These are phyloP conservation scores for Platygyra sinensis DNA, from an alignment of 64 coral and sea anemone species.

Conservation along the genomic window DNA sequence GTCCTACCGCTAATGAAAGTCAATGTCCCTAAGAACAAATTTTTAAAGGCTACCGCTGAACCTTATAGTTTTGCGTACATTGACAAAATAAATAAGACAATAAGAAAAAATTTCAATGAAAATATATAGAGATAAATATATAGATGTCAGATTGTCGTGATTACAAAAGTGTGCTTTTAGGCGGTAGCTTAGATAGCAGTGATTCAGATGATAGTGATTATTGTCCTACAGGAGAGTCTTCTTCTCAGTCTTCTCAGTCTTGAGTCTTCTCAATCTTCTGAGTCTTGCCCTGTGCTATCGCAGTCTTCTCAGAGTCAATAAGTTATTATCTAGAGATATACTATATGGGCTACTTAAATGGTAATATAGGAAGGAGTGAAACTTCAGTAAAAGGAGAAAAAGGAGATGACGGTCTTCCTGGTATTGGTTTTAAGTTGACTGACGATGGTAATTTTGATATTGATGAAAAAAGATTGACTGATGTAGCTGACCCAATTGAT, in stretches of 20 bases:
- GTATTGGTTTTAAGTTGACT: neutral
- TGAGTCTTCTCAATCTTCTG: no score
- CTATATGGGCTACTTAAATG: no score
- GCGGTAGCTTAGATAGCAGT: no score
- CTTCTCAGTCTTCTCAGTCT: neutral
- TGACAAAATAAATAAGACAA: conserved; percentile 9
- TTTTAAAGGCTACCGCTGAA: neutral
- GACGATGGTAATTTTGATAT: neutral
- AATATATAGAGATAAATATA: neutral
- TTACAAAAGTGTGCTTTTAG: no score
- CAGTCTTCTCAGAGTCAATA: no score
- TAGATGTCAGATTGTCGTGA: no score
- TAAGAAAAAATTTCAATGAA: conserved; percentile 13
- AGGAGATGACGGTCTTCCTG: neutral
- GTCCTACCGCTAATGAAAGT: neutral
- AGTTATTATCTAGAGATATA: no score
- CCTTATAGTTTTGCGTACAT: neutral
- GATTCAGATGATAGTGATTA: neutral
- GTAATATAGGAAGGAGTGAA: no score
- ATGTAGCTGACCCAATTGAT: neutral
- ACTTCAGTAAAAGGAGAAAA: no score
- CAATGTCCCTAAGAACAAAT: neutral
- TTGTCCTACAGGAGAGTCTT: neutral
- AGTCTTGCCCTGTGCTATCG: no score
- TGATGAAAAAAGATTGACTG: neutral